Evolutionary conservation across 1,140 invertebrate species (phyloP).

Genomic region (Neotoxoptera formosana): DNA sequence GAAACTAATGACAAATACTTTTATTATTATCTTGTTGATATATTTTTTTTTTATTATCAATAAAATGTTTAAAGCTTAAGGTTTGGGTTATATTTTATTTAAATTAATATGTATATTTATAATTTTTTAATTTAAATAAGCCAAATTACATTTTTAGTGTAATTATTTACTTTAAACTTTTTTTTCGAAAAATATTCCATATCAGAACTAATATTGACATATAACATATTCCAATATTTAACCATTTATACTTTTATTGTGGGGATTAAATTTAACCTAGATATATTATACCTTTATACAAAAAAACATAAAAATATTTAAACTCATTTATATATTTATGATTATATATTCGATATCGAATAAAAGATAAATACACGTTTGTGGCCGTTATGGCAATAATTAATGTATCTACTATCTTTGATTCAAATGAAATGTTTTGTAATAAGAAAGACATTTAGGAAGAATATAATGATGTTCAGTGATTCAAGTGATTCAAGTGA

Average conservation of each 20-base stretch:
- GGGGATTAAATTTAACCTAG: neutral
- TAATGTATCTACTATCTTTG: neutral
- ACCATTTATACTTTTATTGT: neutral
- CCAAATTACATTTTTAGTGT: neutral
- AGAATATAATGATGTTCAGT: neutral
- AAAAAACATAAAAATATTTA: neutral
- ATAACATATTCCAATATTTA: neutral
- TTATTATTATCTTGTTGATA: neutral
- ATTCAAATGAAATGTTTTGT: neutral
- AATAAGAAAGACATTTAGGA: neutral
- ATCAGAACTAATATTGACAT: neutral
- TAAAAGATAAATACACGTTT: neutral
- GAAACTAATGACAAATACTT: neutral
- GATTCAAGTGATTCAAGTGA: no score
- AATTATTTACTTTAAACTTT: neutral
- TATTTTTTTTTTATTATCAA: neutral
- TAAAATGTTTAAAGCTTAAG: neutral
- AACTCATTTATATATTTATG: neutral
- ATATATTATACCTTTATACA: neutral
- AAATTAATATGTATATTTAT: neutral
- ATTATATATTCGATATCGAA: neutral
- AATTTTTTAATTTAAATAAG: neutral
- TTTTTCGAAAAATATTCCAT: neutral
- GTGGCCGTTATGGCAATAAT: neutral
- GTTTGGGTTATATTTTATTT: neutral